Conservation (phyloP, 1,140 invertebrate species). For the Zeugodacus cucurbitae region DNA sequence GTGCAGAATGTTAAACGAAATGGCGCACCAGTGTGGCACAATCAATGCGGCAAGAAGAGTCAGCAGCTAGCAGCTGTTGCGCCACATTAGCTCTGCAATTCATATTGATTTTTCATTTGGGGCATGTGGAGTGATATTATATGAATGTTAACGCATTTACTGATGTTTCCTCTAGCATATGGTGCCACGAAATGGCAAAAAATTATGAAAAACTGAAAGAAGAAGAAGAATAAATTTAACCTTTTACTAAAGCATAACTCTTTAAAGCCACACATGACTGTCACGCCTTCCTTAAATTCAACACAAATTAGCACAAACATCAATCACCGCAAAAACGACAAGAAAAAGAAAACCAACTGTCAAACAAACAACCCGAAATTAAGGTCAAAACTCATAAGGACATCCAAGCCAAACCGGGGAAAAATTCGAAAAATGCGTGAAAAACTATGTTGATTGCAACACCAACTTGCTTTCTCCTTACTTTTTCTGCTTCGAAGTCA, state of each 20-base stretch:
- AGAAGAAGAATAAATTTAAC: background rate
- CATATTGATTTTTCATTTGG: background rate
- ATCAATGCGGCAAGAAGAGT: background rate
- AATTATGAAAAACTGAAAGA: background rate
- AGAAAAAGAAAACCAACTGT: background rate
- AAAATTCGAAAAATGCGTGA: background rate
- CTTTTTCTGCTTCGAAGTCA: background rate
- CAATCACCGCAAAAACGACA: background rate
- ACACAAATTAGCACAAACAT: background rate
- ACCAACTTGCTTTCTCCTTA: background rate
- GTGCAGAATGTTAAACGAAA: background rate
- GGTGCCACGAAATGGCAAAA: background rate
- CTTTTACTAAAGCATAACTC: background rate
- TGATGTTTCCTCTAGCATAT: no score
- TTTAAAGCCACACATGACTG: background rate
- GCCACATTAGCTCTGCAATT: background rate
- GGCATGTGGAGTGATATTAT: background rate
- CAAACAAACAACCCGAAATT: background rate
- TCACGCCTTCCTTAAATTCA: background rate
- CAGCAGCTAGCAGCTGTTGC: background rate
- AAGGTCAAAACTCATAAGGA: conserved; percentile 21
- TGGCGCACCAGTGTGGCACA: background rate
- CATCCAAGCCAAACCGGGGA: background rate
- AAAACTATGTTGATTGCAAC: conserved; percentile 26
- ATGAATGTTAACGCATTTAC: background rate